Evolutionary conservation across 2,888 invertebrate species (phyloP).

Genomic region (Mystacides longicornis): DNA sequence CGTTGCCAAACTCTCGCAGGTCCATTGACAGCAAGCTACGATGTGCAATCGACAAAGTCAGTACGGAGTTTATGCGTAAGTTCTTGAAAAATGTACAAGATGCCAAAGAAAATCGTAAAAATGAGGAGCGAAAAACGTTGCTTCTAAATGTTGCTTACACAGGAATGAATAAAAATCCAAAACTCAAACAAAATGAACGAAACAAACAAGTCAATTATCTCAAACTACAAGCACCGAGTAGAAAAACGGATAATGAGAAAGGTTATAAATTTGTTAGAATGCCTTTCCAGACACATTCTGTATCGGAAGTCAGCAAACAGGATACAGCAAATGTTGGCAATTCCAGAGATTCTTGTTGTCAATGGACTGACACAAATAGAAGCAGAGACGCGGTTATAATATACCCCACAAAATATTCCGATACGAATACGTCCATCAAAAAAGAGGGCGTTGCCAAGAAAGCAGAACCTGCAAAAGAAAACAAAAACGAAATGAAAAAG

Average conservation of each 20-base stretch:
- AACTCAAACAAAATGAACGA: not conserved
- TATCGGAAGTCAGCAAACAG: too few relatives aligned
- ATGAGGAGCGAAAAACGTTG: not conserved
- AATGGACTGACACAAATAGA: not conserved
- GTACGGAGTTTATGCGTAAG: not conserved
- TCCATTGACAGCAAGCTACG: not conserved
- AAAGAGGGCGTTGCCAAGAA: not conserved
- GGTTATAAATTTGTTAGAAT: not conserved
- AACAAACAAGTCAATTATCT: not conserved
- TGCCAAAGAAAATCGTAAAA: not conserved
- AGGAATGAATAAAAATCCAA: not conserved
- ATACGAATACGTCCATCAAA: not conserved
- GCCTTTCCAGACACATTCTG: not conserved
- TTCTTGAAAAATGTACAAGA: not conserved
- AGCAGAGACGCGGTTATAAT: not conserved
- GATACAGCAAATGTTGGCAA: too few relatives aligned
- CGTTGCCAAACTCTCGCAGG: not conserved
- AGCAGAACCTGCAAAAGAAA: not conserved
- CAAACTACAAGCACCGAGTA: not conserved
- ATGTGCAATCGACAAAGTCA: not conserved
- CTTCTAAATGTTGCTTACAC: not conserved
- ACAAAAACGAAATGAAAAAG: not conserved
- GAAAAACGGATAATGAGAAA: not conserved
- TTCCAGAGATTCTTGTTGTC: not conserved
- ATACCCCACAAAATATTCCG: not conserved